Percentiles rank a stretch among this genome's conserved stretches.
Conservation (phyloP, 2,113 vertebrate genomes). For the Athene cunicularia region DNA sequence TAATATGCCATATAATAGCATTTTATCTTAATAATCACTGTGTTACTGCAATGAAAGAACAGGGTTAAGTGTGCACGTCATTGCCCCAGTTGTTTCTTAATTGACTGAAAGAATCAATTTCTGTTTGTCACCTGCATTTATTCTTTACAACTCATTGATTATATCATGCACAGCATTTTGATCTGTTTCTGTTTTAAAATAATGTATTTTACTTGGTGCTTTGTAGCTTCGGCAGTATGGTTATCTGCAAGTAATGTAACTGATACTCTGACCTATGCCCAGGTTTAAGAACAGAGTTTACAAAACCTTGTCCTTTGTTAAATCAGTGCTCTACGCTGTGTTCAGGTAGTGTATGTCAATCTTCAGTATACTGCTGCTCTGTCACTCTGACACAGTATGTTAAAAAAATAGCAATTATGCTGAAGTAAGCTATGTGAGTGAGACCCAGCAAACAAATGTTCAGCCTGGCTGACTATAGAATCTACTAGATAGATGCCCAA, state of each 20-base stretch:
- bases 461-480: not conserved
- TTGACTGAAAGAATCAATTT: slow-evolving; percentile 20
- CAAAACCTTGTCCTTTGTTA: not conserved
- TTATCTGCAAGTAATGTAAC: not conserved
- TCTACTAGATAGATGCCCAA: rapidly evolving
- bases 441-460: not conserved
- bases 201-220: not conserved
- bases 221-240: not conserved
- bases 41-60: not conserved
- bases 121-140: not conserved
- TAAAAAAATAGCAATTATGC: not conserved
- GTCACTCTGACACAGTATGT: not conserved
- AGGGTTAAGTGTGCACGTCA: not conserved
- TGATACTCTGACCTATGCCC: not conserved
- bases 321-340: rapidly evolving
- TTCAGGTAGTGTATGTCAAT: not conserved
- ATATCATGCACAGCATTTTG: not conserved
- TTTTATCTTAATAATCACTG: not conserved
- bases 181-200: not conserved
- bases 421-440: not conserved
- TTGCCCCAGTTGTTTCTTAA: not conserved
- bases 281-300: not conserved
- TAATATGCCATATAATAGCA: not conserved
- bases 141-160: not conserved
- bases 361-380: not conserved